phyloP scores from a whole-genome alignment of 2,888 invertebrate genomes.

The Cryptocheilus praepositus region DNA sequence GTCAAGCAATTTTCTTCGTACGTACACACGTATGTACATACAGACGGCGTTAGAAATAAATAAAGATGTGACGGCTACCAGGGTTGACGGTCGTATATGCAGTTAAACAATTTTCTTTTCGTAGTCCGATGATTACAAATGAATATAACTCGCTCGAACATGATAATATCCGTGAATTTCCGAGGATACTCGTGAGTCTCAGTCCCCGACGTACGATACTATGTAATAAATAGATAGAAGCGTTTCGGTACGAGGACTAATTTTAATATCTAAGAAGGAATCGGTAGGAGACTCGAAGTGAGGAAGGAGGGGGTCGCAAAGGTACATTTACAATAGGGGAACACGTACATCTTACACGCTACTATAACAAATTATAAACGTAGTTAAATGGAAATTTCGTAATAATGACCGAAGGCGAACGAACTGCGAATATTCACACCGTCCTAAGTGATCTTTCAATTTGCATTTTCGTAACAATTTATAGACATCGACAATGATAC shows the following conservation, averaged over 20 bases:
- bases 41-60: not conserved
- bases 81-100: constrained; percentile 63
- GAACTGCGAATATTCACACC: constrained; percentile 39
- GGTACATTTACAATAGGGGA: constrained; percentile 40
- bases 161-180: constrained; percentile 13
- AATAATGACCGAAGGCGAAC: too few relatives aligned
- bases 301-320: not conserved
- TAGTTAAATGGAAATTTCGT: constrained; percentile 47
- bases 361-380: constrained; percentile 40
- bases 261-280: constrained; percentile 43
- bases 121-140: constrained; percentile 28
- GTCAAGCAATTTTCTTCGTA: too few relatives aligned
- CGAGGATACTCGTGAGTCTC: constrained; percentile 5
- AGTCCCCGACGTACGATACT: constrained; percentile 11
- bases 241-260: constrained; percentile 26
- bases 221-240: constrained; percentile 30
- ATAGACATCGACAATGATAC: constrained; percentile 52
- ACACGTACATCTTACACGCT: constrained; percentile 53
- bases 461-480: constrained; percentile 39
- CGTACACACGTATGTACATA: too few relatives aligned
- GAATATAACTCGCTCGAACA: constrained; percentile 4
- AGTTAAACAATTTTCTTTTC: constrained; percentile 62
- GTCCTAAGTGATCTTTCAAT: constrained; percentile 11
- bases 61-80: constrained; percentile 35
- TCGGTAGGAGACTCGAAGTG: constrained; percentile 33